These are phyloP conservation scores for Microctenopoma stevenorrisi DNA, from an alignment of 2,797 vertebrate genomes.

Conservation along the genomic window DNA sequence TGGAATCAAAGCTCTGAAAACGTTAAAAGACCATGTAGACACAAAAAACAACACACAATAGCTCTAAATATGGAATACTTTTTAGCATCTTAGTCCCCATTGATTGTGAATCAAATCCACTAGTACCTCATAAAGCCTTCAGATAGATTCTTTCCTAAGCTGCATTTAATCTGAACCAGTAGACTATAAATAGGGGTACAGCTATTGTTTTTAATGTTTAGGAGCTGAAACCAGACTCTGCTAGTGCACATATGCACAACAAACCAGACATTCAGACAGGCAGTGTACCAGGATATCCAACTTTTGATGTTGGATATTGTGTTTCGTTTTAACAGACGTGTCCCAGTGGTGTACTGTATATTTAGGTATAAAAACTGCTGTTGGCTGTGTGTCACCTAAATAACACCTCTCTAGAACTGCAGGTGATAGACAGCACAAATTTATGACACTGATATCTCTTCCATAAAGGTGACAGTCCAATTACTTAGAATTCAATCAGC, in stretches of 20 bases:
- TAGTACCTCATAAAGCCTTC: background rate
- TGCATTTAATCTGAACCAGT: background rate
- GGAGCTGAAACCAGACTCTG: too few species aligned
- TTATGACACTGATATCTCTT: constrained; percentile 24
- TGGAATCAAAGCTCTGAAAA: background rate
- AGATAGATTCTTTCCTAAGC: too few species aligned
- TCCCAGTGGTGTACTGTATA: background rate
- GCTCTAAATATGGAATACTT: background rate
- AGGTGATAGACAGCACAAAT: constrained; percentile 27
- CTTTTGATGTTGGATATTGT: background rate
- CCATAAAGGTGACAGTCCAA: constrained; percentile 54
- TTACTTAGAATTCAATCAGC: constrained; percentile 76
- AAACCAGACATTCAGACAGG: background rate
- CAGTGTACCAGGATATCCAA: background rate
- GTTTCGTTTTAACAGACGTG: background rate
- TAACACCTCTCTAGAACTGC: constrained; percentile 9
- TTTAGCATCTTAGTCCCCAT: background rate
- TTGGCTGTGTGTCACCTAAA: constrained; percentile 10
- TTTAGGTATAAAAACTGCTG: constrained; percentile 6
- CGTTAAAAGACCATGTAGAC: background rate
- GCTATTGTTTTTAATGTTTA: too few species aligned
- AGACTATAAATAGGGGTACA: too few species aligned
- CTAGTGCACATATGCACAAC: too few species aligned
- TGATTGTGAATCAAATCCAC: background rate
- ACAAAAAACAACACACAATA: background rate